Base-by-base conservation (phyloP, 2,113 vertebrate genomes). In the Romanogobio albipinnatus region DNA sequence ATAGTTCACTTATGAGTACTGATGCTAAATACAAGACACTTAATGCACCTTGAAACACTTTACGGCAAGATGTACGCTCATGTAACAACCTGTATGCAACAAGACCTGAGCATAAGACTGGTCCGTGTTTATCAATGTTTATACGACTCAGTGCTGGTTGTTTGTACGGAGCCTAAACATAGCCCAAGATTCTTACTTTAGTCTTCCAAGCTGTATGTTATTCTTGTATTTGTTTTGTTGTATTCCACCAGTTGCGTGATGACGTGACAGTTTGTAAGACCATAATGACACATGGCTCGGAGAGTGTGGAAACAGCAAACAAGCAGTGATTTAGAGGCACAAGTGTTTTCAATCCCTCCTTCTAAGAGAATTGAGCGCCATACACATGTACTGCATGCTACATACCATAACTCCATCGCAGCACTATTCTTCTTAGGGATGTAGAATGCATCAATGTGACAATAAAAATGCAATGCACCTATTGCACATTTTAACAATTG, bases 161-260 rank as follows among this genome's bases (percentile, higher is more conserved):
- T 39, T 59, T 78, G 53, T 22, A 15, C 10, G 5, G 14, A 62
- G 77, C 39, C 77, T 47, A 80, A 80, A 62, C 58, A 62, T 80
- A 80, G 58, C 58, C 77, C 58, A 19, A 11, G 58, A 64, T 45
- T 62, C 14, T n/a, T 15, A 14, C 39, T 47, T 26, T 24, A 53
- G 29, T 61, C 76, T n/a, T 78, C 33, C 33, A 24, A 15, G 43
- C 26, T 66, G 43, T 10, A 22, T 66, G 59, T 61, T n/a, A 43
- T 59, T 47, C 15, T 64, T 80, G 59, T 11, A 64, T 80, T 81
- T 81, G 61, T 49, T 81, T 66, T 45, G 78, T 33, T 81, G 45
- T 51, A 66, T 49, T 81, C 47, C 78, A 64, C 61, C 24, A 61
- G 58, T 56, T 61, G 76, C 14, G 1, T 45, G 58, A 75, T 75